These are phyloP conservation scores for Phortica variegata DNA, from an alignment of 1,140 invertebrate genomes.

Conservation along the genomic window DNA sequence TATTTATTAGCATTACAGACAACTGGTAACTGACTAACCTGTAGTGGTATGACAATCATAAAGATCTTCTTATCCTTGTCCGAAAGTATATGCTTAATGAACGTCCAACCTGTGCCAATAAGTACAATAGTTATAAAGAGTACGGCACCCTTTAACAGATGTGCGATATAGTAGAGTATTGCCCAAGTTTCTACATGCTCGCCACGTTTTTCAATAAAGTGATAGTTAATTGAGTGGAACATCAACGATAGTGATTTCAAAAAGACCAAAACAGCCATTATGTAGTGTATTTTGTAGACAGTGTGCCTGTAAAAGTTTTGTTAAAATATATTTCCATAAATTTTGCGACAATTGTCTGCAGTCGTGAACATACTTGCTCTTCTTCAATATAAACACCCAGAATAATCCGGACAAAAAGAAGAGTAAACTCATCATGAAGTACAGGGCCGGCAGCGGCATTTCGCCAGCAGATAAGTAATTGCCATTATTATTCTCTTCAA, in stretches of 20 bases:
- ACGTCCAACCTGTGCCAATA: constrained; percentile 98
- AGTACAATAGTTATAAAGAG: constrained; percentile 95
- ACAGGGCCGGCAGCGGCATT: constrained; percentile 90
- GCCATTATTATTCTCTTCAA: constrained; percentile 79
- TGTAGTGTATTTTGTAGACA: constrained; percentile 95
- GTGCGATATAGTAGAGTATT: constrained; percentile 94
- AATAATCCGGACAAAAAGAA: constrained; percentile 88
- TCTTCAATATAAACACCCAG: constrained; percentile 88
- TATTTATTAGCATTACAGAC: neutral
- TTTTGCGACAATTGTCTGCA: too few relatives aligned
- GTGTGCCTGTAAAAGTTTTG: constrained; percentile 62
- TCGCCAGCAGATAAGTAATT: constrained; percentile 97
- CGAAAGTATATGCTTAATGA: constrained; percentile 95
- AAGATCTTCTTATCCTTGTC: constrained; percentile 98
- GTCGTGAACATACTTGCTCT: constrained; percentile 67
- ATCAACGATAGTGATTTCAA: constrained; percentile 89
- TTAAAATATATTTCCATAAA: neutral
- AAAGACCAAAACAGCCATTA: constrained; percentile 94
- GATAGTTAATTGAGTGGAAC: constrained; percentile 96
- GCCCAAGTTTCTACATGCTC: constrained; percentile 97
- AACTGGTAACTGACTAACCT: constrained; percentile 64
- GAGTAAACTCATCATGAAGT: constrained; percentile 86
- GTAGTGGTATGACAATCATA: constrained; percentile 95
- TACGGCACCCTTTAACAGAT: constrained; percentile 91
- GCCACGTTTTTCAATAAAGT: constrained; percentile 92